phyloP scores from a whole-genome alignment of 1,140 invertebrate species.

The Aphidius ervi region DNA sequence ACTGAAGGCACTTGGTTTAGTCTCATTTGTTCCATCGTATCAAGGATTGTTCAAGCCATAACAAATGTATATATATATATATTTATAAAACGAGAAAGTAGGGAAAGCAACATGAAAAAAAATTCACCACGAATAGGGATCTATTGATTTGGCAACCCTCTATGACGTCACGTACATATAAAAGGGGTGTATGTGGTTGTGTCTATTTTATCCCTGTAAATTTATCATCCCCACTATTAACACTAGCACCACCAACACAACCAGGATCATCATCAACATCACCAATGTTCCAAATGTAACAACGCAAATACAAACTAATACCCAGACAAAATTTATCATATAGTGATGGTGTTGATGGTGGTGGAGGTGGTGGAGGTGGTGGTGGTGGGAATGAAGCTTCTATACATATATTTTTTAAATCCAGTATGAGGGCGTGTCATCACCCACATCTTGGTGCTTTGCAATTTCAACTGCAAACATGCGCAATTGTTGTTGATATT shows the following conservation, averaged over 20 bases:
- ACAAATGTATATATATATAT: constrained; percentile 3
- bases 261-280: no score
- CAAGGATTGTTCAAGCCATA: constrained; percentile 23
- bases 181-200: constrained; percentile 25
- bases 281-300: no score
- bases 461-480: neutral
- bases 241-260: no score
- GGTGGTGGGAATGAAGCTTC: no score
- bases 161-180: constrained; percentile 41
- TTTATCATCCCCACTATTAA: no score
- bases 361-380: no score
- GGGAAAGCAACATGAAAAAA: constrained; percentile 23
- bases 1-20: constrained; percentile 38
- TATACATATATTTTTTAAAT: no score
- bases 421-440: neutral
- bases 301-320: no score
- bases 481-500: neutral
- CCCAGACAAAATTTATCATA: no score
- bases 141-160: constrained; percentile 15
- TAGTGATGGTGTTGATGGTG: no score
- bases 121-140: constrained; percentile 21
- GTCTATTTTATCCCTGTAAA: neutral
- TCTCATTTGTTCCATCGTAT: constrained; percentile 13
- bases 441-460: neutral
- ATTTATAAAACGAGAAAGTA: no score